Base-by-base conservation (phyloP, 2,797 vertebrate species). In the Notoglanidium macrostoma region DNA sequence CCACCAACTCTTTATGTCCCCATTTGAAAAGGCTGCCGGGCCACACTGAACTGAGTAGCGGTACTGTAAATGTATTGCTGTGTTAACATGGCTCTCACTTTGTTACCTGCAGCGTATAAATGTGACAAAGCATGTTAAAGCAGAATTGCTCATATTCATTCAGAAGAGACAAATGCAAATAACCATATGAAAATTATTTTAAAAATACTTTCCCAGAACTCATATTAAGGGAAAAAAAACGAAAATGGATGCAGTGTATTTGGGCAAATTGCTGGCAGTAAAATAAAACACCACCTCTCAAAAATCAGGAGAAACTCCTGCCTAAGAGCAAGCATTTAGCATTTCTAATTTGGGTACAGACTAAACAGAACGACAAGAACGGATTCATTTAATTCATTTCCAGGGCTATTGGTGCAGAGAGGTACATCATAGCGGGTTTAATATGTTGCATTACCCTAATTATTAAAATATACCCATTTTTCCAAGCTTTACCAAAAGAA, bases 41-140 rank as follows among this genome's bases (percentile, higher is more conserved):
- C 85, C 91, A 90, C 76, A 88, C 89, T 96, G 96, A 96, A 96
- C 96, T 96, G 96, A 97, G 96, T 95, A 96, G 96, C 94, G 96
- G 96, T 95, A 97, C 95, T 97, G 97, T 97, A 96, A 96, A 96
- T 97, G 97, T 96, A 96, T 89, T 97, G 96, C 95, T 95, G 96
- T 97, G 96, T 96, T 96, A 95, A 97, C 96, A 97, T 97, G 96
- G 96, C 96, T 97, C 96, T 97, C 96, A 97, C 97, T 97, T 96
- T 97, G 96, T 97, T 96, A 97, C 97, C 97, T 97, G 97, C 96
- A 97, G 97, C 96, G 96, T 97, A 97, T 97, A 97, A 97, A 97
- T 97, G 96, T 96, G 96, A 97, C 96, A 97, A 97, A 97, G 96
- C 96, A 97, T 97, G 96, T 97, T 97, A 97, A 97, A 97, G 96